Conservation (phyloP, 2,797 vertebrate genomes). For the Oreortyx pictus region DNA sequence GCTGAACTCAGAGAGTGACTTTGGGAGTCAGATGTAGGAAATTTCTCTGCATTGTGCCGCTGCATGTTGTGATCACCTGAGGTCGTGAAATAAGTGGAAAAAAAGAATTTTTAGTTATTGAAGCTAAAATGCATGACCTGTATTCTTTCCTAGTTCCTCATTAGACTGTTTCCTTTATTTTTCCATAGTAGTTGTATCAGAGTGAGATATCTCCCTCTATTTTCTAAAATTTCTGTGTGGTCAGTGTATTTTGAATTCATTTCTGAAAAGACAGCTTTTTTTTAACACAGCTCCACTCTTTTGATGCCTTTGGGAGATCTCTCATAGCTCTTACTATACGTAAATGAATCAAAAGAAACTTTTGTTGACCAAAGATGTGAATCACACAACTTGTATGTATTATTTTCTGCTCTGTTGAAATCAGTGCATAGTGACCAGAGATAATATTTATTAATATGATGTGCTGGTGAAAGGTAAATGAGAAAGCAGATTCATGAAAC, state of each 20-base stretch:
- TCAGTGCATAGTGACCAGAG: neutral
- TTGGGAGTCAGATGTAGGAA: accelerated
- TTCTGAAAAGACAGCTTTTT: conserved; percentile 46
- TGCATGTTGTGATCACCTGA: neutral
- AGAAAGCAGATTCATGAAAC: neutral
- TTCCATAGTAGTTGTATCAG: neutral
- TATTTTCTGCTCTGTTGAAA: neutral
- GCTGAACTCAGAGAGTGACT: neutral
- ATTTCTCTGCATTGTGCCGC: neutral
- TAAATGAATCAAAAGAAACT: neutral
- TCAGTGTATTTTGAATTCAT: neutral
- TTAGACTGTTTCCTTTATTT: neutral
- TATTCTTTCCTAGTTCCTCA: neutral
- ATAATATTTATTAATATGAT: neutral
- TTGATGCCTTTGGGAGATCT: neutral
- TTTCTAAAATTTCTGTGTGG: conserved; percentile 49
- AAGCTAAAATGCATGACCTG: neutral
- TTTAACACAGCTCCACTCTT: neutral
- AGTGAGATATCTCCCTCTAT: conserved; percentile 3
- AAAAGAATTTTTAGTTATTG: neutral
- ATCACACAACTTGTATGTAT: neutral
- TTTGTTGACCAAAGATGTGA: neutral
- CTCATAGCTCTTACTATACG: neutral
- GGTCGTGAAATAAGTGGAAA: neutral
- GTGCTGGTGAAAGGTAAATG: neutral